phyloP scores from a whole-genome alignment of 1,140 invertebrate species.

The Diprion similis region DNA sequence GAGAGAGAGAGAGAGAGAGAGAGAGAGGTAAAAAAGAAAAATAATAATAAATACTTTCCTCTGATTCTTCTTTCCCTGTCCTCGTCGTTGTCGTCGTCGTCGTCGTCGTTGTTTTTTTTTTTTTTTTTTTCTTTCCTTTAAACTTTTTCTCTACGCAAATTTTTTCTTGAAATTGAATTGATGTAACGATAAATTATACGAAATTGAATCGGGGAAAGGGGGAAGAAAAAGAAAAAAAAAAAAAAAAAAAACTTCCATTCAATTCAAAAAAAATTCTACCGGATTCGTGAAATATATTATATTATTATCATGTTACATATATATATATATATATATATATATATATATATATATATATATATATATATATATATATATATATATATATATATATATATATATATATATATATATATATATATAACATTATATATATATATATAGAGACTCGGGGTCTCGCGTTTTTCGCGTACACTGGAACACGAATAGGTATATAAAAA shows the following conservation, averaged over 20 bases:
- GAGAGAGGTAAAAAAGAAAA: too few relatives aligned
- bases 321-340: too few relatives aligned
- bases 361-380: background rate
- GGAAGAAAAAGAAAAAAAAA: too few relatives aligned
- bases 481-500: too few relatives aligned
- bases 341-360: too few relatives aligned
- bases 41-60: too few relatives aligned
- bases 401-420: too few relatives aligned
- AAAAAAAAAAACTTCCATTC: too few relatives aligned
- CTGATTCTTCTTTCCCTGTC: too few relatives aligned
- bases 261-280: conserved; percentile 21
- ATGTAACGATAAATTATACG: conserved; percentile 25
- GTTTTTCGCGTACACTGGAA: background rate
- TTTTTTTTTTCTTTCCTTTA: background rate
- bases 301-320: background rate
- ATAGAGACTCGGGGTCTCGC: background rate
- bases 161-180: conserved; percentile 21
- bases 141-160: conserved; percentile 15
- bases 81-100: too few relatives aligned
- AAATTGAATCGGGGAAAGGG: background rate
- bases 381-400: background rate
- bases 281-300: conserved; percentile 11
- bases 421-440: background rate
- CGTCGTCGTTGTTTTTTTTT: too few relatives aligned
- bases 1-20: too few relatives aligned